phyloP scores from a whole-genome alignment of 2,113 vertebrate species.

The Pimephales promelas region DNA sequence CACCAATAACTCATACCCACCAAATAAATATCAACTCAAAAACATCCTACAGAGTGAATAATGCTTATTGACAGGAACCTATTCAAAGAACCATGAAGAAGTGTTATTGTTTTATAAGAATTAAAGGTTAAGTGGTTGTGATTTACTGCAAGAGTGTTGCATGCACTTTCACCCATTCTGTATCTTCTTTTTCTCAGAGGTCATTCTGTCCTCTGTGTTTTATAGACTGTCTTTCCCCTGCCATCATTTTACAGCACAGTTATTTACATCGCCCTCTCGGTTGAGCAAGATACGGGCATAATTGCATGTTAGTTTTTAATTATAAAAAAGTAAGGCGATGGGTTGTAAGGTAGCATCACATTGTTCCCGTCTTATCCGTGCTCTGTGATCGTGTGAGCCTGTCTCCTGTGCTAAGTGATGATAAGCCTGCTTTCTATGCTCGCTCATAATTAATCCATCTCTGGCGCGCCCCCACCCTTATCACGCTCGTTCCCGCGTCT shows the following conservation, averaged over 20 bases:
- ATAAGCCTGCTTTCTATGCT: conserved; percentile 95
- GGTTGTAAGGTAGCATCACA: conserved; percentile 90
- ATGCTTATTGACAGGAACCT: neutral
- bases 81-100: neutral
- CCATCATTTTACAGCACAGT: conserved; percentile 80
- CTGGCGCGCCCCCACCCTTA: conserved; percentile 89
- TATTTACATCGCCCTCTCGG: conserved; percentile 87
- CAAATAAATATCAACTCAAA: neutral
- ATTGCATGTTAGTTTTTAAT: conserved; percentile 94
- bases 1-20: neutral
- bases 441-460: conserved; percentile 97
- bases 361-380: conserved; percentile 88
- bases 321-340: conserved; percentile 85
- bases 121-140: neutral
- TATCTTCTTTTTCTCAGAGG: conserved; percentile 18
- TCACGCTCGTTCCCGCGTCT: conserved; percentile 88
- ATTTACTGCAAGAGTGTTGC: neutral
- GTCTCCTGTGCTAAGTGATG: conserved; percentile 92
- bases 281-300: conserved; percentile 86
- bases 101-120: neutral
- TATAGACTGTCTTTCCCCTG: conserved; percentile 10
- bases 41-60: neutral
- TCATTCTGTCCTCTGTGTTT: conserved; percentile 26
- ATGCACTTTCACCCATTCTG: conserved; percentile 5
- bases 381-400: conserved; percentile 92